These are phyloP conservation scores for Macrosiphum euphorbiae DNA, from an alignment of 2,888 invertebrate species.

Conservation along the genomic window DNA sequence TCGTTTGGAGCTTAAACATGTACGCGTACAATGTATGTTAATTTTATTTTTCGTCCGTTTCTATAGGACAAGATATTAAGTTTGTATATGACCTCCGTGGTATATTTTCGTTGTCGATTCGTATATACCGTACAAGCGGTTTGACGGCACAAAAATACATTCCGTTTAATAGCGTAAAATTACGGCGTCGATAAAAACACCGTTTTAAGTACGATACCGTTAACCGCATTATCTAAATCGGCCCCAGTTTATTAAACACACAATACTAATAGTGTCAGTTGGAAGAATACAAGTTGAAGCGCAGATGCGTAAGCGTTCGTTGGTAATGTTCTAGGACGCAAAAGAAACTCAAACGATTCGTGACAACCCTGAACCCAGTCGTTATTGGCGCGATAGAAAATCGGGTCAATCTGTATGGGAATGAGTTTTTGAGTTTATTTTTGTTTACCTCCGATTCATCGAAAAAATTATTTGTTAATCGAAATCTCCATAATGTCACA, in stretches of 20 bases:
- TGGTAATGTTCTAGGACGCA: background rate
- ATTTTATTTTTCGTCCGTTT: background rate
- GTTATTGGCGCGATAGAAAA: background rate
- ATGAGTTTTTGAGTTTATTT: background rate
- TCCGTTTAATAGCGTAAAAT: background rate
- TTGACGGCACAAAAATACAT: background rate
- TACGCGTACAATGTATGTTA: background rate
- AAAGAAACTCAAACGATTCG: background rate
- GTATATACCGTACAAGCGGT: background rate
- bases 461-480: background rate
- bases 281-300: background rate
- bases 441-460: background rate
- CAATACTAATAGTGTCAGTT: background rate
- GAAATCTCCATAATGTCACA: background rate
- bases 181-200: conserved; percentile 12
- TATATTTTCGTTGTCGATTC: background rate
- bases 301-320: background rate
- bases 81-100: background rate
- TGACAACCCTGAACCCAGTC: background rate
- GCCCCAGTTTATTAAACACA: background rate
- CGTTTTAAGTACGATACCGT: background rate
- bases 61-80: background rate
- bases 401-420: background rate
- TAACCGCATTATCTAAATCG: background rate
- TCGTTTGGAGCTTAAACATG: background rate